phyloP scores from a whole-genome alignment of 2,113 vertebrate species.

The Datnioides undecimradiatus region DNA sequence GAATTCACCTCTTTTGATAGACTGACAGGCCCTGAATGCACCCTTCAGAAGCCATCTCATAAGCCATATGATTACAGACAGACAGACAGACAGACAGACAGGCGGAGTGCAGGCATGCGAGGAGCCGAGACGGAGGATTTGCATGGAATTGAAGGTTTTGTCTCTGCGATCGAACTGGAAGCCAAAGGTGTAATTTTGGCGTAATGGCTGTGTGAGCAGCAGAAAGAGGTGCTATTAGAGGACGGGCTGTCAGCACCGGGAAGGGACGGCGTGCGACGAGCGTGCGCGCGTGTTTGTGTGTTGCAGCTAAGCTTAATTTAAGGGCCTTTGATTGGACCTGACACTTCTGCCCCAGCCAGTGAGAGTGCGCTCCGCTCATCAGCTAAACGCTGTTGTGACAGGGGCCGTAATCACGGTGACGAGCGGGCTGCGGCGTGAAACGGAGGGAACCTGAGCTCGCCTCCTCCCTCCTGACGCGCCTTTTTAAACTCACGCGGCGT shows the following conservation, averaged over 20 bases:
- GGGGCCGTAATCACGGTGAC: constrained; percentile 53
- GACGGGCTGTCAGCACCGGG: constrained; percentile 22
- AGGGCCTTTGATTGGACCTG: constrained; percentile 54
- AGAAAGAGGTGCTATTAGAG: constrained; percentile 54
- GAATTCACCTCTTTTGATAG: constrained; percentile 31
- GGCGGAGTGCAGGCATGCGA: constrained; percentile 18
- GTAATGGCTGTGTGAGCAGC: constrained; percentile 43
- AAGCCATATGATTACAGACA: constrained; percentile 35
- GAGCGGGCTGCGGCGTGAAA: neutral
- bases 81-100: constrained; percentile 21
- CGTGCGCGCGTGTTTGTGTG: neutral
- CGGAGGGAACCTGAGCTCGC: constrained; percentile 4
- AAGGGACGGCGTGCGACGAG: neutral
- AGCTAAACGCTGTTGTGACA: constrained; percentile 63
- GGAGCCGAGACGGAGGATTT: constrained; percentile 35
- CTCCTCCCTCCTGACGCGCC: neutral
- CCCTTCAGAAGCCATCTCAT: constrained; percentile 20
- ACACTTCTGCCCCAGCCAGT: constrained; percentile 41
- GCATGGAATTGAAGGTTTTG: constrained; percentile 60
- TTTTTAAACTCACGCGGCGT: neutral
- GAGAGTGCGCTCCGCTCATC: constrained; percentile 59
- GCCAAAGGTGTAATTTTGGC: constrained; percentile 63
- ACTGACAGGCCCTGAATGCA: constrained; percentile 44
- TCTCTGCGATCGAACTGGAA: constrained; percentile 48
- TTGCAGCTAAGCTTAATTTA: constrained; percentile 48